A percentile compares a stretch with the other conserved stretches of the same genome.
Conservation (phyloP, 2,797 vertebrate species). For the Taeniopygia guttata region DNA sequence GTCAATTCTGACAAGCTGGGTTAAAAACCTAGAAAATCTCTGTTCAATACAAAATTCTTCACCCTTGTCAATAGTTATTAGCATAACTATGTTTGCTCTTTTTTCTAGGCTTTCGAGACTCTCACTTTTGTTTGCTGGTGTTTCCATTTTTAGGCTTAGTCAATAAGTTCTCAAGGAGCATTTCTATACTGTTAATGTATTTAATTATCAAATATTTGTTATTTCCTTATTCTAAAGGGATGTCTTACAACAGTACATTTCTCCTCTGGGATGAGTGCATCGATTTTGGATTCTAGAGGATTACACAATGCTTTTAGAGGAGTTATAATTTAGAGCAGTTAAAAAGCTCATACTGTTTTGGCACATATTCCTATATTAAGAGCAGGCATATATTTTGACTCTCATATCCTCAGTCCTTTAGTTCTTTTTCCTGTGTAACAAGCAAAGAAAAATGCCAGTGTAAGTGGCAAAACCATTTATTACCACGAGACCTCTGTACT, state of each 20-base stretch:
- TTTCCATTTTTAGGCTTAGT: background rate
- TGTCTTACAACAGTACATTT: background rate
- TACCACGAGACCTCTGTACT: background rate
- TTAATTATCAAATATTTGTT: slow-evolving; percentile 1
- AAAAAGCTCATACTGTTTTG: background rate
- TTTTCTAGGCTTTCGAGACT: background rate
- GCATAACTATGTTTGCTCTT: background rate
- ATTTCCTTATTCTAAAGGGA: background rate
- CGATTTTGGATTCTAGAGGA: background rate
- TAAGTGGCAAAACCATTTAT: background rate
- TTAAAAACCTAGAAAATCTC: background rate
- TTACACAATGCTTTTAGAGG: background rate
- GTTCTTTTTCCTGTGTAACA: background rate
- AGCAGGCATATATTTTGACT: background rate
- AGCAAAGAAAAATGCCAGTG: background rate
- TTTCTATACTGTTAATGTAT: background rate
- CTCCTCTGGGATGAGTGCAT: background rate
- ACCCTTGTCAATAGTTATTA: background rate
- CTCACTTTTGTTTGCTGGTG: background rate
- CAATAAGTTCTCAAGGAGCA: background rate
- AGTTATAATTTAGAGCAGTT: background rate
- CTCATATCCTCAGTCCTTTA: background rate
- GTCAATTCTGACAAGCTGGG: background rate
- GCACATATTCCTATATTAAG: background rate
- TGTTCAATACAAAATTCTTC: background rate